Evolutionary conservation across 2,888 invertebrate genomes (phyloP).

Genomic region (Acanthococcus lagerstroemiae): DNA sequence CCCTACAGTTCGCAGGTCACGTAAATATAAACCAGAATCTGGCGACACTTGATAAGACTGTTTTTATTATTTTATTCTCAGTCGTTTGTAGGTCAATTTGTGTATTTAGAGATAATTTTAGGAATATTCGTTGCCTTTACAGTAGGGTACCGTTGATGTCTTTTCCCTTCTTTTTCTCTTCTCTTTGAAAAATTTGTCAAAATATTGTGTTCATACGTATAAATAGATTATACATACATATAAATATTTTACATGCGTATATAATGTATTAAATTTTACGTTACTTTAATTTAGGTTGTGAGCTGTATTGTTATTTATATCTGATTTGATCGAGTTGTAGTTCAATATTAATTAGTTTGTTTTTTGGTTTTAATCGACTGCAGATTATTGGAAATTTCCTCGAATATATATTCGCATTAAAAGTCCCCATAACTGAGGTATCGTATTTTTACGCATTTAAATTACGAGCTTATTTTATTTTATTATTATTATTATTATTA

Average conservation of each 20-base stretch:
- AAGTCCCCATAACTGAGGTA: no score
- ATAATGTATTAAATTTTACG: background rate
- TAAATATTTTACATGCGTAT: background rate
- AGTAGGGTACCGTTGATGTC: background rate
- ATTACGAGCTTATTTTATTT: background rate
- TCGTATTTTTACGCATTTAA: background rate
- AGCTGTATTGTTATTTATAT: background rate
- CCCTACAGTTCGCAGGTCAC: conserved; percentile 19
- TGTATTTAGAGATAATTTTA: background rate
- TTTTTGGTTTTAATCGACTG: no score
- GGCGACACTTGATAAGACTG: conserved; percentile 25
- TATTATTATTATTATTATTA: background rate
- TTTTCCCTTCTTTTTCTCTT: background rate
- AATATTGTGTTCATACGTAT: conserved; percentile 3
- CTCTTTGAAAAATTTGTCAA: background rate
- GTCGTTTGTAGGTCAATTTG: conserved; percentile 6
- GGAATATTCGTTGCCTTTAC: background rate
- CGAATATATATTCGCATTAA: no score
- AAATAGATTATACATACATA: background rate
- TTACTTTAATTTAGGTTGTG: background rate
- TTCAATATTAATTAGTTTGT: no score
- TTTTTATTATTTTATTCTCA: conserved; percentile 1
- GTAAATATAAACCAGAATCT: conserved; percentile 25
- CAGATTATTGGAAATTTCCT: no score
- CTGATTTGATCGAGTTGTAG: background rate